Base-by-base conservation (phyloP, 2,797 vertebrate species). In the Pseudomugil tenellus region DNA sequence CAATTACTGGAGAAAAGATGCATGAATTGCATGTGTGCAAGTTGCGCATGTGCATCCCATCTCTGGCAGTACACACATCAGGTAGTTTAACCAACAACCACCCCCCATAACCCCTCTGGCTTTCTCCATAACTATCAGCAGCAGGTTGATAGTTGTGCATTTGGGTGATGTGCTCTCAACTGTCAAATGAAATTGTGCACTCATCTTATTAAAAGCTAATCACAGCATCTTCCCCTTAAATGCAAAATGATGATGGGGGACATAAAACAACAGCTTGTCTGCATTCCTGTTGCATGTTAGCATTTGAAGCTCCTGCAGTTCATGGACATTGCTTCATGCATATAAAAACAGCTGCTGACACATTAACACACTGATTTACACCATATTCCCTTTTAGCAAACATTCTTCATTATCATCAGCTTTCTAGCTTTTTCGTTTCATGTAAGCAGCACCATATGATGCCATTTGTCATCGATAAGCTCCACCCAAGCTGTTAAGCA, bases 401-500 rank as follows among this genome's bases (percentile, higher is more conserved):
- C 67, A 26, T 41, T 39, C 74, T 39, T 77, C 70, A 73, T 74
- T 77, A 51, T 84, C 76, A 63, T 89, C 76, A 83, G 80, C 73
- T 79, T 83, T 89, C 76, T 84, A 68, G 74, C 62, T 76, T 37
- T 64, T 76, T 67, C 69, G 53, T 69, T 63, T 57, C n/a, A 51
- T 68, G 67, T 76, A 81, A 78, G 58, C 63, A 75, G 63, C 63
- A 56, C 67, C 84, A 81, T 54, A 78, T 75, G 80, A 89, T 35
- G 51, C 62, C 62, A 72, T 86, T 85, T 84, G 70, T 83, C 84
- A 83, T 74, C 78, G 67, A 87, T 74, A 65, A 68, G 52, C 61
- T 74, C 65, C 28, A 41, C 67, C 69, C 64, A 68, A 75, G 55
- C 51, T 74, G 57, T 70, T 74, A 49, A 72, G 51, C n/a, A 51